Conservation (phyloP, 2,797 vertebrate genomes). For the Hoplostethus mediterraneus region DNA sequence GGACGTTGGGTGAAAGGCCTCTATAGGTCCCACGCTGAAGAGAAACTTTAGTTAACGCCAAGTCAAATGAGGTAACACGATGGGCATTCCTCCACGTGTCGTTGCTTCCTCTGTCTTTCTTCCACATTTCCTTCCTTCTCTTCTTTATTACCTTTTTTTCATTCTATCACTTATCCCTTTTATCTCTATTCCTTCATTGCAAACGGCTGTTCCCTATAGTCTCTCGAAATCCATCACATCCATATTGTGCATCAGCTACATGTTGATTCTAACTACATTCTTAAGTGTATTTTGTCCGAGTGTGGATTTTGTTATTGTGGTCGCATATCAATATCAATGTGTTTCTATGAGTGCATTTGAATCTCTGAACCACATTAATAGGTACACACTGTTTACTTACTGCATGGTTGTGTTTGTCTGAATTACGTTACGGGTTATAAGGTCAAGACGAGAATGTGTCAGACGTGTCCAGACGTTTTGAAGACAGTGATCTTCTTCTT, state of each 20-base stretch:
- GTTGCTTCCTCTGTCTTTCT: neutral
- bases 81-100: neutral
- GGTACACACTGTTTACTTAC: neutral
- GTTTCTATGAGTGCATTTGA: neutral
- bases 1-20: conserved; percentile 58
- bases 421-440: neutral
- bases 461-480: too few relatives aligned
- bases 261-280: neutral
- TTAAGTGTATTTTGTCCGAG: neutral
- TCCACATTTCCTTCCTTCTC: neutral
- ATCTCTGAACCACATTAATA: neutral
- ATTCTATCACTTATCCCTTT: conserved; percentile 8
- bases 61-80: conserved; percentile 40
- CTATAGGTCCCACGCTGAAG: conserved; percentile 53
- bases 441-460: neutral
- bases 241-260: neutral
- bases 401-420: neutral
- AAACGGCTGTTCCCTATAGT: neutral
- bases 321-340: neutral
- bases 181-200: neutral
- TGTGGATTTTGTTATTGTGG: neutral
- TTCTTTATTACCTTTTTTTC: neutral
- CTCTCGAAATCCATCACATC: too few relatives aligned
- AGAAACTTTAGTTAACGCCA: conserved; percentile 38
- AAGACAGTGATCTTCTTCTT: neutral